These are phyloP conservation scores for Salvelinus namaycush DNA, from an alignment of 2,113 vertebrate species.

Conservation along the genomic window DNA sequence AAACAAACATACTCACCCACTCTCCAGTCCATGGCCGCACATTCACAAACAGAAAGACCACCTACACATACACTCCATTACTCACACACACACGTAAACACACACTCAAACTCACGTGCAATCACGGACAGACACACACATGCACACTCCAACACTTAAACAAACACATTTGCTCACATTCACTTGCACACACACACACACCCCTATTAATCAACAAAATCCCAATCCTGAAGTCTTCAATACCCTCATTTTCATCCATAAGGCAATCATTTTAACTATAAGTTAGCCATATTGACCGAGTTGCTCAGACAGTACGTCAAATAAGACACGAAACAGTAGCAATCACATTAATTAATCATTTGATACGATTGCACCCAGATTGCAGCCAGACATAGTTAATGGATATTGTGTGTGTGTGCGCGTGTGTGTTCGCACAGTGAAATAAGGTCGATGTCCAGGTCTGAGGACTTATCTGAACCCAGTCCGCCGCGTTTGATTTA, in stretches of 20 bases:
- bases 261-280: constrained; percentile 5
- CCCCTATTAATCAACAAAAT: no score
- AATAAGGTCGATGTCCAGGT: constrained; percentile 51
- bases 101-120: neutral
- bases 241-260: no score
- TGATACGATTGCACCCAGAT: constrained; percentile 39
- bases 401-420: constrained; percentile 8
- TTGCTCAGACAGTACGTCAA: constrained; percentile 37
- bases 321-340: constrained; percentile 16
- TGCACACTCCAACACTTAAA: no score
- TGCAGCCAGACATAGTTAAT: constrained; percentile 25
- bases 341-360: constrained; percentile 38
- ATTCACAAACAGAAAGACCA: constrained; percentile 19
- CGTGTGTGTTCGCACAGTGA: constrained; percentile 37
- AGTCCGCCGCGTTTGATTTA: constrained; percentile 54
- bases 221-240: no score
- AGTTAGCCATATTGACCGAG: constrained; percentile 17
- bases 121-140: no score
- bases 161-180: no score
- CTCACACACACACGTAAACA: neutral
- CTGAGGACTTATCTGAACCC: constrained; percentile 32
- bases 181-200: no score
- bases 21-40: constrained; percentile 17
- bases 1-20: constrained; percentile 18
- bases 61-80: neutral